Evolutionary conservation across 1,140 invertebrate genomes (phyloP).

Genomic region (Oryctes rhinoceros): DNA sequence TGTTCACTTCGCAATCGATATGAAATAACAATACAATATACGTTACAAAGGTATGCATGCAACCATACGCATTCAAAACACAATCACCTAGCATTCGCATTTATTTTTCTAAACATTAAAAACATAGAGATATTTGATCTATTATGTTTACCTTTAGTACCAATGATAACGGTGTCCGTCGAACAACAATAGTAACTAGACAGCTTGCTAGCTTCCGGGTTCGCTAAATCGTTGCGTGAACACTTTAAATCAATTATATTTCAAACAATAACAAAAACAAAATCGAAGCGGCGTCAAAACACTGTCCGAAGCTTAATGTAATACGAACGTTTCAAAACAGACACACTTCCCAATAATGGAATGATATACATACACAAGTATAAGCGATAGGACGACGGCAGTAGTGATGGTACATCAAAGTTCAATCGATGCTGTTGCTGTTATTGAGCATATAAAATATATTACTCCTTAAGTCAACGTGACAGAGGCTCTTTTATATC

Average conservation of each 20-base stretch:
- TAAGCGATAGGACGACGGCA: not conserved
- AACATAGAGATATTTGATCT: no score
- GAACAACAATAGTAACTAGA: slow-evolving; percentile 25
- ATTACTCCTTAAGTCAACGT: slow-evolving; percentile 5
- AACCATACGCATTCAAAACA: no score
- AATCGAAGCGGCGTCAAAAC: slow-evolving; percentile 14
- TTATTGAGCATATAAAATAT: slow-evolving; percentile 28
- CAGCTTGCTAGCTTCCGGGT: slow-evolving; percentile 22
- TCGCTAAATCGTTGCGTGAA: slow-evolving; percentile 5
- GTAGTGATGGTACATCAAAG: not conserved
- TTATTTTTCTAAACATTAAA: no score
- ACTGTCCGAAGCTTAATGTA: not conserved
- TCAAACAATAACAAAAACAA: not conserved
- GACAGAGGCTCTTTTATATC: not conserved
- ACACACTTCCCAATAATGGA: no score
- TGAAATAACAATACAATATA: no score
- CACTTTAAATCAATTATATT: slow-evolving; percentile 19
- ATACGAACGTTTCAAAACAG: not conserved
- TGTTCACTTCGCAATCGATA: no score
- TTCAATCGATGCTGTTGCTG: slow-evolving; percentile 11
- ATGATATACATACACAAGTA: no score
- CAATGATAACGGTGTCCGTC: slow-evolving; percentile 24
- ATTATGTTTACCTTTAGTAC: slow-evolving; percentile 24
- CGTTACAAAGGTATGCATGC: no score
- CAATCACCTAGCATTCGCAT: no score